Conservation (phyloP, 2,888 invertebrate species). For the Cryptosula pallasiana region DNA sequence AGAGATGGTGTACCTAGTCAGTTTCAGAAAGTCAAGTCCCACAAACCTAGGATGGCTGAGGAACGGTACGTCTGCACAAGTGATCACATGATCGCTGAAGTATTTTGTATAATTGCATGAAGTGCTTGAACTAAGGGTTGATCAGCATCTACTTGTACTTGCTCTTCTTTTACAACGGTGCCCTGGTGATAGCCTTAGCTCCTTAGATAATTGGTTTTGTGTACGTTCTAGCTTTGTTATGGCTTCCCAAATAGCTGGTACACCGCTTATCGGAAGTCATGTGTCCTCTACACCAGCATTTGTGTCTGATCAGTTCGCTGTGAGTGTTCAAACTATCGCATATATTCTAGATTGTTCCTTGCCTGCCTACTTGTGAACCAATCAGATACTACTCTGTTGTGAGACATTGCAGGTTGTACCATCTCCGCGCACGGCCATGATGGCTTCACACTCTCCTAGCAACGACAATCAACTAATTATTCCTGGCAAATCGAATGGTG, state of each 20-base stretch:
- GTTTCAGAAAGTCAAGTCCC: neutral
- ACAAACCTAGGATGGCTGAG: neutral
- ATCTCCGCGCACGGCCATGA: neutral
- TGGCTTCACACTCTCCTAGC: neutral
- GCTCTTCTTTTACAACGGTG: neutral
- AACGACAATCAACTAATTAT: neutral
- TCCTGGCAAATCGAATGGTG: neutral
- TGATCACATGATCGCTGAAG: neutral
- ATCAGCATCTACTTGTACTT: neutral
- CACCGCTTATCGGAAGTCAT: neutral
- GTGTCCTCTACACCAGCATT: neutral
- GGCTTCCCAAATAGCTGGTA: neutral
- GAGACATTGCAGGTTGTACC: neutral
- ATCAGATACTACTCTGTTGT: too few species aligned
- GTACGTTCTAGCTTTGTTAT: neutral
- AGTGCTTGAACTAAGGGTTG: too few species aligned
- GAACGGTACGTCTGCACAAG: neutral
- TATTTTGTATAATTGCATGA: too few species aligned
- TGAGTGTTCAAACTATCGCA: neutral
- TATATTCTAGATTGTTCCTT: too few species aligned
- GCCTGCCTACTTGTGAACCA: too few species aligned
- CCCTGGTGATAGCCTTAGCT: neutral
- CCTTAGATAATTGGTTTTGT: neutral
- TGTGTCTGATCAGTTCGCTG: neutral
- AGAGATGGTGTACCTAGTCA: neutral